Conservation (phyloP, 2,113 vertebrate species). For the Furnarius figulus region DNA sequence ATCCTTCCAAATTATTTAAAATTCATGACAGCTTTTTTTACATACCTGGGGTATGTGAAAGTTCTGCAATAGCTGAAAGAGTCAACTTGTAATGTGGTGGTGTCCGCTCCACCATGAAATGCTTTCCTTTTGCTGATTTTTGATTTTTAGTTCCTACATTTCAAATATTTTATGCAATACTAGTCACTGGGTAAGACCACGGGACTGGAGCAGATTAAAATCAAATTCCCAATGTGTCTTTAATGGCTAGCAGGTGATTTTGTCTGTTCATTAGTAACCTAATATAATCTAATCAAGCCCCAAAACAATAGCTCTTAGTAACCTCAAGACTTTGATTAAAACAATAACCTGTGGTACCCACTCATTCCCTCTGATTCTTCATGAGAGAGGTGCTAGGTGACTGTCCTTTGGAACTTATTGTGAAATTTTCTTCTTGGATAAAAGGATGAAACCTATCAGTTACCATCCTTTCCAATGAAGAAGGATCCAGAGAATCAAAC, state of each 20-base stretch:
- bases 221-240: not conserved
- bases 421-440: not conserved
- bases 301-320: not conserved
- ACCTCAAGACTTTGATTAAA: not conserved
- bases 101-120: not conserved
- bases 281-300: not conserved
- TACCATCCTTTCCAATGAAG: not conserved
- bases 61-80: not conserved
- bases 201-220: not conserved
- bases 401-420: not conserved
- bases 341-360: not conserved
- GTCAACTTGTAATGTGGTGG: not conserved
- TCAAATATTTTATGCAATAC: not conserved
- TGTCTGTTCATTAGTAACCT: not conserved
- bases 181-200: not conserved
- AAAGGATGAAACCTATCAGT: not conserved
- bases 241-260: not conserved
- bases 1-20: not conserved
- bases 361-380: not conserved
- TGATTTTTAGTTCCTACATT: not conserved
- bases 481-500: not conserved
- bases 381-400: not conserved
- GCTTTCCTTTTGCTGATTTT: not conserved
- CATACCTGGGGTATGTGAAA: not conserved
- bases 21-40: not conserved